Percentiles rank a stretch among this genome's conserved stretches.
Evolutionary conservation across 2,113 vertebrate genomes (phyloP).

Genomic region (Pogona vitticeps): DNA sequence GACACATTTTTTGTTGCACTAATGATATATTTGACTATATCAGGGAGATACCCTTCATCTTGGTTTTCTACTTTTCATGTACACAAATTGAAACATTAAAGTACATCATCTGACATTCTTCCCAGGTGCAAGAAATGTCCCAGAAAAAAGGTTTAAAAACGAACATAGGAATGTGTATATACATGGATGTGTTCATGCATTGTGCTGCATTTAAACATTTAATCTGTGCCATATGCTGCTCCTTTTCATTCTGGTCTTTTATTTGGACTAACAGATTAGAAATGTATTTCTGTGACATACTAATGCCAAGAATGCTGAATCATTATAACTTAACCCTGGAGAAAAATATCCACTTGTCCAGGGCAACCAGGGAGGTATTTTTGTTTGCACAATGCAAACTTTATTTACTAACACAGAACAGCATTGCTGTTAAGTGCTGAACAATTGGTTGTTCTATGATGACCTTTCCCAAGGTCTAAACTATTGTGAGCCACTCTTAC

Average conservation of each 20-base stretch:
- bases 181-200: not conserved
- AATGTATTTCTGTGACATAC: not conserved
- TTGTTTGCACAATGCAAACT: not conserved
- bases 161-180: not conserved
- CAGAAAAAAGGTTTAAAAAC: not conserved
- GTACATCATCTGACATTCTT: not conserved
- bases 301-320: not conserved
- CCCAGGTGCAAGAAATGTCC: not conserved
- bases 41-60: not conserved
- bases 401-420: conserved; percentile 27
- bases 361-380: not conserved
- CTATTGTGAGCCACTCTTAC: conserved; percentile 24
- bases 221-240: not conserved
- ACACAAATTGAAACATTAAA: not conserved
- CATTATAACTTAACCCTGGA: not conserved
- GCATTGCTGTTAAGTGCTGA: conserved; percentile 24
- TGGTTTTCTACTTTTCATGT: not conserved
- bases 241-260: not conserved
- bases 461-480: conserved; percentile 23
- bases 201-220: not conserved
- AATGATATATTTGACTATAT: not conserved
- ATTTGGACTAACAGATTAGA: too few relatives aligned
- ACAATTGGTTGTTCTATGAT: conserved; percentile 33
- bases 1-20: too few relatives aligned
- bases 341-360: not conserved